These are phyloP conservation scores for Lytechinus variegatus DNA, from an alignment of 35 echinoderm and acorn worm species.

Conservation along the genomic window DNA sequence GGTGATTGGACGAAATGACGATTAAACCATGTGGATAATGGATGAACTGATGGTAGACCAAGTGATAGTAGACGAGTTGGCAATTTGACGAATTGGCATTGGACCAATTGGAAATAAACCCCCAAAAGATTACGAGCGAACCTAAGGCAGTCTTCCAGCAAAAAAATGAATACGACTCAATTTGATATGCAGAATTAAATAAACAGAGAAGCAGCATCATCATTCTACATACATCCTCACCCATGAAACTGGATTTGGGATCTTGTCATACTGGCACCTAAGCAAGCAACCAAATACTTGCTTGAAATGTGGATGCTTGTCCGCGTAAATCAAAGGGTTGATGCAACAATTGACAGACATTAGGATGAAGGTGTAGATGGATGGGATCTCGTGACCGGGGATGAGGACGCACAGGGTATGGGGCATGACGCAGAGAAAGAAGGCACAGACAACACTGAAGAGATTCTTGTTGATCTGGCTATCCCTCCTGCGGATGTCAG, in stretches of 20 bases:
- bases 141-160: too few species aligned
- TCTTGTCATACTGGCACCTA: constrained; percentile 31
- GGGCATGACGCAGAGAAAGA: constrained; percentile 45
- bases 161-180: too few species aligned
- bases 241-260: constrained; percentile 30
- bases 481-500: background rate
- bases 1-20: too few species aligned
- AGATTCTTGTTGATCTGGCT: constrained; percentile 45
- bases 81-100: too few species aligned
- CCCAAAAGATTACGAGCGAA: too few species aligned
- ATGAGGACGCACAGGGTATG: constrained; percentile 42
- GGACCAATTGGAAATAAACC: too few species aligned
- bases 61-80: too few species aligned
- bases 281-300: constrained; percentile 18
- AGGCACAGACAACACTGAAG: constrained; percentile 37
- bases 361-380: constrained; percentile 42
- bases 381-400: constrained; percentile 37
- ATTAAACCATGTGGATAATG: too few species aligned
- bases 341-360: constrained; percentile 50
- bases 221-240: background rate
- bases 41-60: too few species aligned
- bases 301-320: constrained; percentile 46
- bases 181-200: too few species aligned
- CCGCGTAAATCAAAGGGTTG: constrained; percentile 33
- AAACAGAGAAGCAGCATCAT: too few species aligned